A percentile compares a stretch with the other conserved stretches of the same genome.
These are phyloP conservation scores for Protaetia brevitarsis DNA, from an alignment of 1,140 invertebrate genomes.

Conservation along the genomic window DNA sequence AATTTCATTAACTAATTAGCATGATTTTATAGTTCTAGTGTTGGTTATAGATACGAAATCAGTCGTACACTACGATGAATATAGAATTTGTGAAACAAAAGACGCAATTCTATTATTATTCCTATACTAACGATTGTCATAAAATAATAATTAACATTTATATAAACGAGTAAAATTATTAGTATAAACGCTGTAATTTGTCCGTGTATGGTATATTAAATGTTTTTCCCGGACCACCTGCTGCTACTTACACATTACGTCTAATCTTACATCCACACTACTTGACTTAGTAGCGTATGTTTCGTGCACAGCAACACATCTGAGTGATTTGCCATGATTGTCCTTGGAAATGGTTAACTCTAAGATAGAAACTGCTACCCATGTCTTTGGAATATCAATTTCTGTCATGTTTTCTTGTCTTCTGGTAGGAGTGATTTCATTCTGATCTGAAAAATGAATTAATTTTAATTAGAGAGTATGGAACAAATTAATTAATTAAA, in stretches of 20 bases:
- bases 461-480: too few species aligned
- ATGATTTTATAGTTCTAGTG: too few species aligned
- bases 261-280: slow-evolving; percentile 68
- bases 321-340: slow-evolving; percentile 69
- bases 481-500: neutral
- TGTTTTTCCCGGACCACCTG: too few species aligned
- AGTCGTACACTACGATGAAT: too few species aligned
- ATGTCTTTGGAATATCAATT: slow-evolving; percentile 75
- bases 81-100: too few species aligned
- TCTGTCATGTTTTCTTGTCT: slow-evolving; percentile 78
- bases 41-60: too few species aligned
- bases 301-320: slow-evolving; percentile 79
- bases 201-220: neutral
- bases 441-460: slow-evolving; percentile 57
- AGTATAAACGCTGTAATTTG: neutral
- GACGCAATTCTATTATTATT: too few species aligned
- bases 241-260: slow-evolving; percentile 80
- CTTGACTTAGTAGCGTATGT: slow-evolving; percentile 72
- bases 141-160: too few species aligned
- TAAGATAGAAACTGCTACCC: slow-evolving; percentile 75
- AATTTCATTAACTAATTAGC: too few species aligned
- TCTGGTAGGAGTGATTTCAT: slow-evolving; percentile 61
- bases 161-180: neutral
- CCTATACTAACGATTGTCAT: too few species aligned
- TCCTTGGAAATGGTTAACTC: slow-evolving; percentile 74